Conservation (phyloP, 2,888 invertebrate species). For the Dorcus hopei region DNA sequence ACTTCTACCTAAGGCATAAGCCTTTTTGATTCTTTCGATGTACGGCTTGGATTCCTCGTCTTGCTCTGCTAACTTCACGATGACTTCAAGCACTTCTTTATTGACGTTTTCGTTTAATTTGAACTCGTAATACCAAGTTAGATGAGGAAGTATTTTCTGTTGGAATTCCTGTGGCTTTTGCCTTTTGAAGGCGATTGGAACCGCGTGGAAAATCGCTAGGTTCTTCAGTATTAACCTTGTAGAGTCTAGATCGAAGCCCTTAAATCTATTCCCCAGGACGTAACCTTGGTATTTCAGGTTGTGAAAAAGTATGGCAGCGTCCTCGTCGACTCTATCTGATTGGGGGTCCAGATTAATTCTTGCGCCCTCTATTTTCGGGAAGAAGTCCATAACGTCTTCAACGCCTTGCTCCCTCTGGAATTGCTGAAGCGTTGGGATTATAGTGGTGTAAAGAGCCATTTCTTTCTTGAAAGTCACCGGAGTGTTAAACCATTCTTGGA, state of each 20-base stretch:
- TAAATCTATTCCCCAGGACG: conserved; percentile 47
- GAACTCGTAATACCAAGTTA: conserved; percentile 20
- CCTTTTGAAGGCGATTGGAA: conserved; percentile 52
- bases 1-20: background rate
- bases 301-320: conserved; percentile 54
- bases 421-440: conserved; percentile 47
- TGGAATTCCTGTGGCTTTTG: conserved; percentile 46
- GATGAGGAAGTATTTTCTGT: conserved; percentile 40
- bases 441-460: conserved; percentile 49
- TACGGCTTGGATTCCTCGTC: background rate
- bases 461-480: conserved; percentile 53
- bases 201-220: conserved; percentile 55
- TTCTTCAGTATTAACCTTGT: conserved; percentile 46
- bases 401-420: conserved; percentile 44
- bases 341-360: conserved; percentile 36
- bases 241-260: conserved; percentile 51
- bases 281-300: conserved; percentile 52
- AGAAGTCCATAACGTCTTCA: conserved; percentile 13
- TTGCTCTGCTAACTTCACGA: background rate
- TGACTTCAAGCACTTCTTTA: background rate
- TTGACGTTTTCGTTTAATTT: background rate
- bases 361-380: conserved; percentile 52
- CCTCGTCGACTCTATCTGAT: conserved; percentile 46
- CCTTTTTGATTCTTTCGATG: conserved; percentile 1
- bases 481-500: conserved; percentile 51